These are phyloP conservation scores for Oreochromis aureus DNA, from an alignment of 2,113 vertebrate genomes.

Conservation along the genomic window DNA sequence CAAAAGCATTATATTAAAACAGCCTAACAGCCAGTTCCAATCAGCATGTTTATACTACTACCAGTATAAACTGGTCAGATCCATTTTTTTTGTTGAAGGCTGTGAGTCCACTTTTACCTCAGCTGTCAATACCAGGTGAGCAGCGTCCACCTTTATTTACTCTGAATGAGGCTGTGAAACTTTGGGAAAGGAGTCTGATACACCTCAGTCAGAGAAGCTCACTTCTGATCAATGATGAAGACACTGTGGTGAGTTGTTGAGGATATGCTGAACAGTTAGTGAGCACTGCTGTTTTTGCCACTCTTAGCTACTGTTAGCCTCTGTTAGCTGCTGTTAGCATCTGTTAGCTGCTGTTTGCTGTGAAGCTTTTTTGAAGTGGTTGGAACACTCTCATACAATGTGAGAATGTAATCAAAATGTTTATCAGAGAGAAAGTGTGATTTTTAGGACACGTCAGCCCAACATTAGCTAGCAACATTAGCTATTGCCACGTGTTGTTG, in stretches of 20 bases:
- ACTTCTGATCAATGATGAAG: background rate
- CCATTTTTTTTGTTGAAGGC: background rate
- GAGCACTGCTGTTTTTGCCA: background rate
- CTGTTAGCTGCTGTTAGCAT: rapidly evolving
- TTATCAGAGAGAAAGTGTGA: background rate
- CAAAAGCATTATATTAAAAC: background rate
- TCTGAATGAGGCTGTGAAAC: background rate
- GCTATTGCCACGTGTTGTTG: background rate
- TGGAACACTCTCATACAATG: background rate
- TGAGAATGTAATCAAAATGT: background rate
- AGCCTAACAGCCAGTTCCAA: background rate
- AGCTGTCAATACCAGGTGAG: background rate
- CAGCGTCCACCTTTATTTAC: background rate
- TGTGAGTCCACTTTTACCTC: background rate
- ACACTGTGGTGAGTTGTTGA: background rate
- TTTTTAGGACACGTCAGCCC: background rate
- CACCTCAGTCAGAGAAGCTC: background rate
- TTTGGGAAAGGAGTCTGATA: background rate
- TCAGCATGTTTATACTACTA: background rate
- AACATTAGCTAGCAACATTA: background rate
- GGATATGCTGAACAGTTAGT: background rate
- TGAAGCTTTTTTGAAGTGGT: background rate
- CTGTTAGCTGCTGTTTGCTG: background rate
- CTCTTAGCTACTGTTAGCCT: background rate
- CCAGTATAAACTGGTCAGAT: background rate